phyloP scores from a whole-genome alignment of 1,140 invertebrate genomes.

The Drosophila ananassae region DNA sequence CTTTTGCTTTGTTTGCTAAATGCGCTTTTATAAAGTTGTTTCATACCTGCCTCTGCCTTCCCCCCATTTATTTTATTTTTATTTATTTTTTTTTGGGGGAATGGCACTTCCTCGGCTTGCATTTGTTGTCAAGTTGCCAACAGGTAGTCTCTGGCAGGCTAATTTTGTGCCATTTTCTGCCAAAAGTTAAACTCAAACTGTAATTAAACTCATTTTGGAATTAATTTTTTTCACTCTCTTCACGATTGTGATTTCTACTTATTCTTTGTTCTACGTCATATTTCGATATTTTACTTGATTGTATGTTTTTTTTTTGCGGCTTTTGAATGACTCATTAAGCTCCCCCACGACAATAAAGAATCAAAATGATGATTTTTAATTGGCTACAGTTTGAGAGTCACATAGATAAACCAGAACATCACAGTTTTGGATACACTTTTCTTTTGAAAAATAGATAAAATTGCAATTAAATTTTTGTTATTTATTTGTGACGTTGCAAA shows the following conservation, averaged over 20 bases:
- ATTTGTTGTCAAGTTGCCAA: slow-evolving; percentile 63
- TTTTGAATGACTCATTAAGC: slow-evolving; percentile 31
- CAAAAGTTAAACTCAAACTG: slow-evolving; percentile 40
- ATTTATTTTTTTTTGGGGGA: slow-evolving; percentile 44
- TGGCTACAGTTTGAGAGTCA: not conserved
- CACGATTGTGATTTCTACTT: not conserved
- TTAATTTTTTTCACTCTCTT: not conserved
- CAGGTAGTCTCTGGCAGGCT: slow-evolving; percentile 46
- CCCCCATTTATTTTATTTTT: slow-evolving; percentile 1
- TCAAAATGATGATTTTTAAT: not conserved
- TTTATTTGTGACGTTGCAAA: slow-evolving; percentile 29
- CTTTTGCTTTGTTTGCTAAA: slow-evolving; percentile 76
- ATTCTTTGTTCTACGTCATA: slow-evolving; percentile 36
- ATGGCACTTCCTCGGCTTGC: slow-evolving; percentile 68
- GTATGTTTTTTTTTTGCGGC: slow-evolving; percentile 5
- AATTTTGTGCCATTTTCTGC: slow-evolving; percentile 12
- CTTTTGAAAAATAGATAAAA: not conserved
- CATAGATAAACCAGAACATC: too few relatives aligned
- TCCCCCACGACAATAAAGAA: slow-evolving; percentile 1
- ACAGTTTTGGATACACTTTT: not conserved
- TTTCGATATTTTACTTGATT: not conserved
- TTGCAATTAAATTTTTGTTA: slow-evolving; percentile 1
- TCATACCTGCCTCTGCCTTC: slow-evolving; percentile 25
- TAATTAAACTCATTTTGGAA: slow-evolving; percentile 7
- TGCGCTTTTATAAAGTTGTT: slow-evolving; percentile 72